Evolutionary conservation across 1,140 invertebrate species (phyloP).

Genomic region (Ceratitis capitata): DNA sequence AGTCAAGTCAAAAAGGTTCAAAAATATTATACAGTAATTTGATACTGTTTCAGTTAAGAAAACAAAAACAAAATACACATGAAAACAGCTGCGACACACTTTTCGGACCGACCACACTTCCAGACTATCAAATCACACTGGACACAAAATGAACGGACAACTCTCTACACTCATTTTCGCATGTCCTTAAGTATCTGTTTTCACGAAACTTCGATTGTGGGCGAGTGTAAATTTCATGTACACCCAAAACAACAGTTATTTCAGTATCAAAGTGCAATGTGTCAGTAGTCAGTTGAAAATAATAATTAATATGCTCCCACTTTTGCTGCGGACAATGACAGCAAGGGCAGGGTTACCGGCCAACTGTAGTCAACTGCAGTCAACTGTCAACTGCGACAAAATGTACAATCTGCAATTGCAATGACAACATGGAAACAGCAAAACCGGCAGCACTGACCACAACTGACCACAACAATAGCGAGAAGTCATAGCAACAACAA

Average conservation of each 20-base stretch:
- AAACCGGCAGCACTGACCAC: neutral
- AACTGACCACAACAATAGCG: neutral
- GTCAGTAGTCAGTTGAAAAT: neutral
- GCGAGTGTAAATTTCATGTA: neutral
- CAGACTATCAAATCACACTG: neutral
- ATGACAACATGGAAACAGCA: neutral
- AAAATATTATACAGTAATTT: too few relatives aligned
- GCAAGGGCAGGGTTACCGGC: conserved; percentile 30
- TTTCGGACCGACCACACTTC: neutral
- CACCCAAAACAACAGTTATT: neutral
- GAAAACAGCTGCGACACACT: conserved; percentile 1
- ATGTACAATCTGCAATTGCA: conserved; percentile 29
- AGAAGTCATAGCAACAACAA: neutral
- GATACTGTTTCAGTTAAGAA: too few relatives aligned
- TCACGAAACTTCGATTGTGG: neutral
- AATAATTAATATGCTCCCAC: conserved; percentile 28
- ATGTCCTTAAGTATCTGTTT: neutral
- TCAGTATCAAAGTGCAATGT: neutral
- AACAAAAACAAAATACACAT: neutral
- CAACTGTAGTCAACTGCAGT: conserved; percentile 19
- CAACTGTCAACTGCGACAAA: conserved; percentile 20
- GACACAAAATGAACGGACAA: neutral
- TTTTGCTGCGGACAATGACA: neutral
- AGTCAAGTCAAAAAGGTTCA: too few relatives aligned
- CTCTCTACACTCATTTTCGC: neutral